Percentiles rank a stretch among this genome's conserved stretches.
These are phyloP conservation scores for Hippocampus abdominalis DNA, from an alignment of 2,113 vertebrate species.

Conservation along the genomic window DNA sequence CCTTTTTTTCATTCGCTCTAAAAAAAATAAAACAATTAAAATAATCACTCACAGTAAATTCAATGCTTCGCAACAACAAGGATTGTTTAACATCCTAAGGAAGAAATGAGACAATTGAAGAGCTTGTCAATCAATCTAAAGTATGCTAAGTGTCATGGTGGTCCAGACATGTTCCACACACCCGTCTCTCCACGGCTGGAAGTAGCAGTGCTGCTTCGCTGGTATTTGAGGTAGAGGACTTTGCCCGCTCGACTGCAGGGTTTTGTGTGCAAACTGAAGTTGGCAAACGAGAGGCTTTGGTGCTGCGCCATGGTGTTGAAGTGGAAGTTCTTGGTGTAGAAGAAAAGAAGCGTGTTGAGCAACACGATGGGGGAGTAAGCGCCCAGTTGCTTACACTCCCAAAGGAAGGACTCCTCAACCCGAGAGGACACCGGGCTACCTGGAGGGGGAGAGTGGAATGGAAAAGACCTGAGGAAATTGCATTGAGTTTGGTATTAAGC, in stretches of 20 bases:
- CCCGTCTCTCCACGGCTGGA: slow-evolving; percentile 39
- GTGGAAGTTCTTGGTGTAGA: slow-evolving; percentile 91
- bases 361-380: slow-evolving; percentile 93
- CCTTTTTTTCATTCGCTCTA: slow-evolving; percentile 77
- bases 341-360: slow-evolving; percentile 94
- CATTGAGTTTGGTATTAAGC: too few species aligned
- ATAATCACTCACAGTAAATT: not conserved
- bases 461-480: not conserved
- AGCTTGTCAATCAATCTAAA: not conserved
- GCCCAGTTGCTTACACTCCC: slow-evolving; percentile 97
- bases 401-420: slow-evolving; percentile 85
- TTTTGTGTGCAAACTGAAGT: slow-evolving; percentile 81
- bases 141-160: not conserved
- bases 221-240: slow-evolving; percentile 83
- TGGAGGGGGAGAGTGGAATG: slow-evolving; percentile 2
- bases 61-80: not conserved
- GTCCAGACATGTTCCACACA: not conserved
- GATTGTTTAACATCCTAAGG: not conserved
- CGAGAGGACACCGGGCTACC: slow-evolving; percentile 50
- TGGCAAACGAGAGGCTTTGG: slow-evolving; percentile 85
- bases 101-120: not conserved
- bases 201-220: slow-evolving; percentile 60
- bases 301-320: slow-evolving; percentile 87
- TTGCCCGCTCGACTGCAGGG: slow-evolving; percentile 81
- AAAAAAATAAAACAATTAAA: slow-evolving; percentile 5